Conservation (phyloP, 2,797 vertebrate genomes). For the Sarcophilus harrisii region DNA sequence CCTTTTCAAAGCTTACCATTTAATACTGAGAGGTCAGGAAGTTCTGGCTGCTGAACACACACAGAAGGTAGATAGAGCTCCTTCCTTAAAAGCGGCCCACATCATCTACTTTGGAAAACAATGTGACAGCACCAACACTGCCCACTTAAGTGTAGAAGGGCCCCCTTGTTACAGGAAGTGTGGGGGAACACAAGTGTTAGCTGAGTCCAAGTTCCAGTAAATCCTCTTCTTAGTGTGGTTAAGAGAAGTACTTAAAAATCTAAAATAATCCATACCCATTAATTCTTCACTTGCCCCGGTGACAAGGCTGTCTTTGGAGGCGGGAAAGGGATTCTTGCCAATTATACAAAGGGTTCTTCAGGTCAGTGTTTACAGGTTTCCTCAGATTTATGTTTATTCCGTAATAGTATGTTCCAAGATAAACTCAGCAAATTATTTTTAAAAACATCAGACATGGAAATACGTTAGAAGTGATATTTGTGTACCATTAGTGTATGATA, state of each 20-base stretch:
- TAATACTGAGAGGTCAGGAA: slow-evolving; percentile 15
- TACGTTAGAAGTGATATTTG: slow-evolving; percentile 71
- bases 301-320: slow-evolving; percentile 56
- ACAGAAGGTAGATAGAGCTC: slow-evolving; percentile 18
- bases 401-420: slow-evolving; percentile 4
- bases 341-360: not conserved
- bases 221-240: slow-evolving; percentile 77
- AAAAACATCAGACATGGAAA: slow-evolving; percentile 65
- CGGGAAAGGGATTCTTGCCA: slow-evolving; percentile 36
- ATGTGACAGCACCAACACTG: slow-evolving; percentile 56
- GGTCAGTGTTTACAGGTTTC: slow-evolving; percentile 51
- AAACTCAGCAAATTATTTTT: slow-evolving; percentile 47
- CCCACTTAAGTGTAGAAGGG: slow-evolving; percentile 71
- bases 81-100: not conserved
- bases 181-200: slow-evolving; percentile 74
- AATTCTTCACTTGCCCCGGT: slow-evolving; percentile 72
- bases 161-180: slow-evolving; percentile 72
- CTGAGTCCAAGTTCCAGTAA: slow-evolving; percentile 78
- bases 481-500: slow-evolving; percentile 64
- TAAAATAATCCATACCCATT: slow-evolving; percentile 62
- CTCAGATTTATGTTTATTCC: slow-evolving; percentile 9
- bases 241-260: slow-evolving; percentile 75
- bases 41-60: slow-evolving; percentile 42
- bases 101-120: slow-evolving; percentile 28
- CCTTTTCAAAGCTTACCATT: not conserved